Evolutionary conservation across 1,140 invertebrate genomes (phyloP), one percentile per base, ranked within the genome.

Genomic region (Trichoplusia ni): DNA sequence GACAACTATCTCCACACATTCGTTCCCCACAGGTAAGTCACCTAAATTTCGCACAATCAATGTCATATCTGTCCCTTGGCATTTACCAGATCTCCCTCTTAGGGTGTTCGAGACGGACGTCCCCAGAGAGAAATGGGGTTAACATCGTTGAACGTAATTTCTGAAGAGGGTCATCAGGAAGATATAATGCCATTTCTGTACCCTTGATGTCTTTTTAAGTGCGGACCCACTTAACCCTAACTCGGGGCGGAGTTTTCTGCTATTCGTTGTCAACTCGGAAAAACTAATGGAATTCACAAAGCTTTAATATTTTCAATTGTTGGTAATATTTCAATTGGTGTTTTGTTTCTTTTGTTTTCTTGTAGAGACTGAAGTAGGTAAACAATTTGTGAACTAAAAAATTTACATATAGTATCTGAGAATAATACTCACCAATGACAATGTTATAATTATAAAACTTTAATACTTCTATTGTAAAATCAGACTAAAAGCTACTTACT

Each of bases 171-270:
- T 82, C 81, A 86, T 86, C 82, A 83, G 74, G 78, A 84, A 84
- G 81, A 81, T 83, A 87, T 84, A 87, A 86, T 81, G 78, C 79
- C 71, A 84, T 87, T 83, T 88, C 79, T 84, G 73, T 82, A 80
- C 75, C 79, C 82, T 81, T 83, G 83, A 86, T 88, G 83, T 88
- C 79, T 83, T 86, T 88, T 88, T 86, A 77, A 81, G 79, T 79
- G 77, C 78, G 77, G 75, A 70, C 77, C 84, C 79, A 84, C 79
- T 86, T 84, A 83, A 79, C 82, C 82, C 81, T 79, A 82, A 84
- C 72, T 67, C 71, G 68, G 59, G 64, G 67, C 63, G 67, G 71
- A 53, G 68, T 61, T 58, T 63, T 51, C 54, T 47, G 69, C 61
- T 64, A 69, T 71, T 69, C 66, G 58, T 53, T 77, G 62, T 65